Base-by-base conservation (phyloP, 2,113 vertebrate genomes). In the Tor tambroides region DNA sequence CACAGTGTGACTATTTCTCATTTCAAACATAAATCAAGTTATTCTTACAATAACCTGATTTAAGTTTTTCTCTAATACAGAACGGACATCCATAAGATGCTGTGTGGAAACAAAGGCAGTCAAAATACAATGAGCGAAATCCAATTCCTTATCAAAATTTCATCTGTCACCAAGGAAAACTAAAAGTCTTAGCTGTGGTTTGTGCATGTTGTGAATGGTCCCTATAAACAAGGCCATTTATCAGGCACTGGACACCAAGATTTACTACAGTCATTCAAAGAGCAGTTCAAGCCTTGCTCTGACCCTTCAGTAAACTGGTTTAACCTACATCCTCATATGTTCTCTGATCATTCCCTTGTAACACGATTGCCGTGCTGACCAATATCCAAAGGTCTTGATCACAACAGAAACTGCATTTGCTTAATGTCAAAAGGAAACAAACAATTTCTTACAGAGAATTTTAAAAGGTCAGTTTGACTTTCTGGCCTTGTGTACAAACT, bases 381-480 rank as follows among this genome's bases (percentile, higher is more conserved):
- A 49, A 30, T 38, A 65, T 67, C 74, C 26, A 65, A 85, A 77
- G 35, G 59, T 67, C 12, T 30, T 54, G 21, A 80, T 69, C 26
- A 59, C 28, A 32, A 84, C 69, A 84, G 12, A 30, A 49, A 38
- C 19, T 4, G 46, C 38, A 38, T 59, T 41, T 80, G 85, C 32
- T 86, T 80, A 86, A 80, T 72, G 63, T 86, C 76, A 86, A 72
- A 85, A 59, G 12, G 4, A 17, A 56, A 81, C 23, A 78, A 86
- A 67, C n/a, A 23, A 43, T 80, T 71, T 67, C 23, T 26, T 30
- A 59, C 32, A 75, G 30, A 81, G 51, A 21, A 38, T 63, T 28
- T 72, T 30, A 41, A 82, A 86, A 86, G 78, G 85, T 86, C 85
- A 86, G 69, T 51, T 85, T 69, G 84, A 75, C 78, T 71, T 56